Percentiles rank a stretch among this genome's conserved stretches.
Evolutionary conservation across 2,113 vertebrate species (phyloP).

Genomic region (Colistium nudipinnis): DNA sequence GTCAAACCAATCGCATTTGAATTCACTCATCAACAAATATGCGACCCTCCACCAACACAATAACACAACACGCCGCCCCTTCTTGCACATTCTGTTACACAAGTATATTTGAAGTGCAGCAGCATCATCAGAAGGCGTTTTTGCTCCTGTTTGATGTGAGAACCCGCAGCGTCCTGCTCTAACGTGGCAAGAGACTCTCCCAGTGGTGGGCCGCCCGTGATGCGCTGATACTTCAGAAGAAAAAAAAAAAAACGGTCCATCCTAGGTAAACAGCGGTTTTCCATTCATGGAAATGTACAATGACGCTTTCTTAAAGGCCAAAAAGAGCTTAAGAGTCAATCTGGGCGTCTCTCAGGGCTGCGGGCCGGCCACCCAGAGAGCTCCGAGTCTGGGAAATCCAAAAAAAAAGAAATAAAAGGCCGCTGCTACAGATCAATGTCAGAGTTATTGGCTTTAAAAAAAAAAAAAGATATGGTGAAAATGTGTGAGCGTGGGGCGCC

Average conservation of each 20-base stretch:
- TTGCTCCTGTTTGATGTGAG: constrained; percentile 31
- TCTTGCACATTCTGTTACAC: too few species aligned
- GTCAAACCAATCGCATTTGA: too few species aligned
- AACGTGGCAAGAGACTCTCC: neutral
- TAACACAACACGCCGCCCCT: too few species aligned
- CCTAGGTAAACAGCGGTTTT: constrained; percentile 79
- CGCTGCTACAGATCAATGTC: constrained; percentile 54
- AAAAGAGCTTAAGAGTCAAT: constrained; percentile 68
- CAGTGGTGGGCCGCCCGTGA: constrained; percentile 31
- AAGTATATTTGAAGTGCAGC: too few species aligned
- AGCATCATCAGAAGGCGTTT: neutral
- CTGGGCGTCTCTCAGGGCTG: constrained; percentile 77
- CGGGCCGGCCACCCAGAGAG: constrained; percentile 84
- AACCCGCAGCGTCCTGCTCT: neutral
- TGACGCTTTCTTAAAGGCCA: constrained; percentile 71
- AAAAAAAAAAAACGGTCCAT: constrained; percentile 42
- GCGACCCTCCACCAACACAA: too few species aligned
- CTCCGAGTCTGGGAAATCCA: constrained; percentile 22
- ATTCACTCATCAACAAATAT: too few species aligned
- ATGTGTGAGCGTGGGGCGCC: constrained; percentile 2
- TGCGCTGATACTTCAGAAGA: constrained; percentile 29
- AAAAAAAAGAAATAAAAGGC: constrained; percentile 50
- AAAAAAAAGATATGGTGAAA: too few species aligned
- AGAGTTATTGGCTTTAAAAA: constrained; percentile 31
- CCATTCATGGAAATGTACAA: constrained; percentile 71